Evolutionary conservation across 2,797 vertebrate species (phyloP).

Genomic region (Neosalanx taihuensis): DNA sequence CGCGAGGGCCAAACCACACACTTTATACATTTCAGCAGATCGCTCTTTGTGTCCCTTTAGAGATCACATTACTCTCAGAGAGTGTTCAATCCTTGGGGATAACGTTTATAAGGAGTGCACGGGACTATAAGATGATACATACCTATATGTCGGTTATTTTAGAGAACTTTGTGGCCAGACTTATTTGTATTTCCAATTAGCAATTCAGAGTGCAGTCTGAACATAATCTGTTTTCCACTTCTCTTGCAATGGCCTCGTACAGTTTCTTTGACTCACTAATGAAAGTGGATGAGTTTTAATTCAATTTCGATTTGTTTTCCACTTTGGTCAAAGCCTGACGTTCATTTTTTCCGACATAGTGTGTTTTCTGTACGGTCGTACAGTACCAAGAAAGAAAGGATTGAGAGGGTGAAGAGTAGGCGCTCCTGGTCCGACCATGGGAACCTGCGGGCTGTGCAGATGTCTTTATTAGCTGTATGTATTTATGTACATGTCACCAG

Average conservation of each 20-base stretch:
- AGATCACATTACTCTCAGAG: constrained; percentile 37
- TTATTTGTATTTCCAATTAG: not conserved
- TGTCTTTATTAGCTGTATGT: constrained; percentile 28
- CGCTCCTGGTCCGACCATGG: constrained; percentile 22
- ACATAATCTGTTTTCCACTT: constrained; percentile 29
- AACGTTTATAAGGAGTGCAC: too few relatives aligned
- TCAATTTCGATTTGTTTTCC: constrained; percentile 51
- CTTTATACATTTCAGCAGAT: constrained; percentile 75
- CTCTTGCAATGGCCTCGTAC: constrained; percentile 33
- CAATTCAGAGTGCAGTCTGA: not conserved
- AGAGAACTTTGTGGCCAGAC: too few relatives aligned
- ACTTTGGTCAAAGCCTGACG: constrained; percentile 34
- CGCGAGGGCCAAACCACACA: constrained; percentile 68
- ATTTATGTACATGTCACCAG: constrained; percentile 7
- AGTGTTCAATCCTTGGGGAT: constrained; percentile 17
- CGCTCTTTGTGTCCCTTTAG: constrained; percentile 64
- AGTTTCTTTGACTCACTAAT: constrained; percentile 31
- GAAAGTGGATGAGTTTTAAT: constrained; percentile 47
- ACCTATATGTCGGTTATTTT: too few relatives aligned
- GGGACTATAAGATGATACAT: too few relatives aligned
- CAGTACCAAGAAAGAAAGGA: constrained; percentile 4
- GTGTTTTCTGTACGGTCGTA: constrained; percentile 41
- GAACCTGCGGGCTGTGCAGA: constrained; percentile 22
- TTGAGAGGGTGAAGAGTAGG: too few relatives aligned
- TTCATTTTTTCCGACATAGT: constrained; percentile 52